phyloP scores from a whole-genome alignment of 2,113 vertebrate species.

The Cacatua alba region DNA sequence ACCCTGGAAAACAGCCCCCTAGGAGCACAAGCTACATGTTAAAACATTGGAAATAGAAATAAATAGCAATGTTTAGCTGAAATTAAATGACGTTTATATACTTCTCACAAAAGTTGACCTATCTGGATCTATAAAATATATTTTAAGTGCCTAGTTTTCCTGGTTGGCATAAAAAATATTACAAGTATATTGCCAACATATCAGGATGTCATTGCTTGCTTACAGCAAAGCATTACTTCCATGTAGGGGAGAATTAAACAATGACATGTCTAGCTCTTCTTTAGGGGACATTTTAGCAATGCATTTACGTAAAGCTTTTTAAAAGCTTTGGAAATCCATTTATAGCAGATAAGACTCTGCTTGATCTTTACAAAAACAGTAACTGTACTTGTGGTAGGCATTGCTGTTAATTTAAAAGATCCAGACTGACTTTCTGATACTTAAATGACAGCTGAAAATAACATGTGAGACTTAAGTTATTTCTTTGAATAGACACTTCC shows the following conservation, averaged over 20 bases:
- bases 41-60: not conserved
- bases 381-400: not conserved
- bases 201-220: slow-evolving; percentile 45
- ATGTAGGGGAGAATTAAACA: slow-evolving; percentile 43
- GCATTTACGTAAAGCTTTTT: not conserved
- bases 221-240: slow-evolving; percentile 38
- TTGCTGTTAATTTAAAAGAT: slow-evolving; percentile 32
- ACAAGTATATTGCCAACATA: slow-evolving; percentile 24
- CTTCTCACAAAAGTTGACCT: not conserved
- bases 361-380: slow-evolving; percentile 4
- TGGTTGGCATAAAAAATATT: not conserved
- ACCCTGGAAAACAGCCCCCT: not conserved
- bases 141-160: not conserved
- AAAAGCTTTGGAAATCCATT: slow-evolving; percentile 31
- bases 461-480: not conserved
- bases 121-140: slow-evolving; percentile 20
- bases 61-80: not conserved
- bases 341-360: slow-evolving; percentile 19
- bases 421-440: slow-evolving; percentile 11
- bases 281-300: not conserved
- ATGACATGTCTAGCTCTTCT: not conserved
- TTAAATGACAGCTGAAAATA: slow-evolving; percentile 13
- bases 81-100: slow-evolving; percentile 23
- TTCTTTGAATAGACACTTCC: slow-evolving; percentile 10
- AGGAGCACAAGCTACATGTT: slow-evolving; percentile 11